Base-by-base conservation (phyloP, 2,888 invertebrate genomes). In the Tipula unca region DNA sequence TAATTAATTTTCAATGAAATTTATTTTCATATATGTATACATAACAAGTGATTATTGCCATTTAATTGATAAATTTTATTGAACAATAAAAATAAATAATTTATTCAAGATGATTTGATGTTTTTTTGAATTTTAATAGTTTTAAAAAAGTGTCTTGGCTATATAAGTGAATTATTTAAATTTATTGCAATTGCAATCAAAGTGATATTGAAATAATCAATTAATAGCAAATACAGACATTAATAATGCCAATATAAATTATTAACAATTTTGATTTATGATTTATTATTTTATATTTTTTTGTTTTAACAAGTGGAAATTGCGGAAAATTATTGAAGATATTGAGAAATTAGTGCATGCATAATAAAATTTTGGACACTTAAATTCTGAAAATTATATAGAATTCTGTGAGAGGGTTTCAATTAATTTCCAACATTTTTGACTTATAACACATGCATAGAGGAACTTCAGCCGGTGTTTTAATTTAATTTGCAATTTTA, bases 21-120 rank as follows among this genome's bases (percentile, higher is more conserved):
- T 48, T 17, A n/a, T n/a, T n/a, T n/a, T n/a, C n/a, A n/a, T n/a
- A n/a, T n/a, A n/a, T n/a, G n/a, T n/a, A n/a, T n/a, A n/a, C n/a
- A n/a, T n/a, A n/a, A 6, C 69, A 25, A 69, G 25, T 69, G 69
- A 25, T 69, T 69, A 48, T 48, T 69, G 2, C 25, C 10, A 69
- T 10, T 48, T 25, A 25, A 69, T 69, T 69, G 25, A 69, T 69
- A 69, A 69, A 69, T 25, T 69, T 69, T 69, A 69, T 69, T 69
- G 69, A 69, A 54, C 48, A 54, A 42, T 54, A 25, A 69, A 25
- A 25, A 25, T 25, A 69, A 69, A 25, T 69, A 69, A 69, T 69
- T 69, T 69, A 69, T 69, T 69, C 69, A 69, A 69, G 69, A 69
- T 54, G 48, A 54, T 54, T 54, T 54, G 69, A 69, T 69, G 69